phyloP scores from a whole-genome alignment of 2,797 vertebrate genomes.

The Nothura maculosa region DNA sequence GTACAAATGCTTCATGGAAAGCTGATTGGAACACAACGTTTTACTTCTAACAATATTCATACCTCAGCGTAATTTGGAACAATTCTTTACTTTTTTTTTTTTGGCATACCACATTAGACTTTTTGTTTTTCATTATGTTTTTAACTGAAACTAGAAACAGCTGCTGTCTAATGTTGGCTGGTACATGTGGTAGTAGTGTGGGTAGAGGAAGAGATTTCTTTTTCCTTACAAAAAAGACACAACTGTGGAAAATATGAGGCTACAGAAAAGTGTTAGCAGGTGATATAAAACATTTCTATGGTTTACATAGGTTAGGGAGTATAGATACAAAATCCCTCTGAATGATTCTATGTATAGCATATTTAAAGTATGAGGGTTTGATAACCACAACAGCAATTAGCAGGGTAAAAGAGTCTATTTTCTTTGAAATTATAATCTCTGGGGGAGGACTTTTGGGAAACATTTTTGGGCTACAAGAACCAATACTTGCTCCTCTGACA shows the following conservation, averaged over 20 bases:
- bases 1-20: background rate
- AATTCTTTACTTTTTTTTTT: background rate
- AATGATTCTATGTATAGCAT: background rate
- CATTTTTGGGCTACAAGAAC: background rate
- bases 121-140: slow-evolving; percentile 57
- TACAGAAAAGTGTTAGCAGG: slow-evolving; percentile 55
- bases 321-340: slow-evolving; percentile 7
- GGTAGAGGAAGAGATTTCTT: slow-evolving; percentile 60
- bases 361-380: slow-evolving; percentile 31
- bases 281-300: slow-evolving; percentile 59
- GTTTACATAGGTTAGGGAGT: slow-evolving; percentile 29
- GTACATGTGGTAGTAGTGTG: slow-evolving; percentile 52
- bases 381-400: slow-evolving; percentile 7
- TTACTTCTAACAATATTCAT: slow-evolving; percentile 48
- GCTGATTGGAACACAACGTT: slow-evolving; percentile 47
- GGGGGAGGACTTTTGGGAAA: background rate
- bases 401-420: slow-evolving; percentile 8
- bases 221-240: slow-evolving; percentile 49
- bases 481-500: background rate
- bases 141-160: slow-evolving; percentile 68
- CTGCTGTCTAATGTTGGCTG: slow-evolving; percentile 57
- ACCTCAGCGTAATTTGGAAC: slow-evolving; percentile 59
- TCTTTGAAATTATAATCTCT: background rate
- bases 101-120: slow-evolving; percentile 32
- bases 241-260: slow-evolving; percentile 68